Conservation (phyloP, 2,797 vertebrate species). For the Microctenopoma stevenorrisi region DNA sequence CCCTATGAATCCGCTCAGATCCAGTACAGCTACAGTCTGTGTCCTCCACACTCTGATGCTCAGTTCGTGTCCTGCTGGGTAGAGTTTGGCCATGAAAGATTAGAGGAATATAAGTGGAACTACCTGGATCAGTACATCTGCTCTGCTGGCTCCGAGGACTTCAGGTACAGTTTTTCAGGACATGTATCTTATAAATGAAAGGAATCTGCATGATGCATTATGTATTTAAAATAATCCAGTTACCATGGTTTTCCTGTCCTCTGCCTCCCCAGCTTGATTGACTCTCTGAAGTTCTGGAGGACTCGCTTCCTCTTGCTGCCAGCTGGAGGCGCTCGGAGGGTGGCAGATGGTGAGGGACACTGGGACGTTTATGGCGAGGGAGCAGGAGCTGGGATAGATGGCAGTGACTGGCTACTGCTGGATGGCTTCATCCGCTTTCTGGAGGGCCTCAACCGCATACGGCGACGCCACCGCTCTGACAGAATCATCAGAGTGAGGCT, state of each 20-base stretch:
- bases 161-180: conserved; percentile 83
- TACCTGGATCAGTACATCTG: conserved; percentile 99
- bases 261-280: conserved; percentile 86
- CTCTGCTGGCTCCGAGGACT: conserved; percentile 96
- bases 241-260: neutral
- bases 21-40: conserved; percentile 96
- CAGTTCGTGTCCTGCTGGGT: conserved; percentile 97
- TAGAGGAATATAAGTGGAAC: conserved; percentile 99
- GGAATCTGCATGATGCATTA: neutral
- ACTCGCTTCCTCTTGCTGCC: conserved; percentile 96
- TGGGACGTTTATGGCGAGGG: conserved; percentile 95
- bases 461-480: conserved; percentile 93
- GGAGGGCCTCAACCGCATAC: conserved; percentile 97
- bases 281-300: conserved; percentile 98
- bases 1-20: conserved; percentile 95
- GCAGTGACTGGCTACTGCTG: conserved; percentile 89
- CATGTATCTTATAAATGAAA: neutral
- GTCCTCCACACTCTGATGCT: conserved; percentile 91
- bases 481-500: conserved; percentile 91
- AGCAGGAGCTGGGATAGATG: conserved; percentile 77
- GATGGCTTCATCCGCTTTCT: conserved; percentile 96
- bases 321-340: conserved; percentile 92
- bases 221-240: neutral
- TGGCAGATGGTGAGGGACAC: conserved; percentile 91
- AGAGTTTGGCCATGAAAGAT: conserved; percentile 94